phyloP scores from a whole-genome alignment of 2,888 invertebrate genomes.

The Ganaspis brasiliensis region DNA sequence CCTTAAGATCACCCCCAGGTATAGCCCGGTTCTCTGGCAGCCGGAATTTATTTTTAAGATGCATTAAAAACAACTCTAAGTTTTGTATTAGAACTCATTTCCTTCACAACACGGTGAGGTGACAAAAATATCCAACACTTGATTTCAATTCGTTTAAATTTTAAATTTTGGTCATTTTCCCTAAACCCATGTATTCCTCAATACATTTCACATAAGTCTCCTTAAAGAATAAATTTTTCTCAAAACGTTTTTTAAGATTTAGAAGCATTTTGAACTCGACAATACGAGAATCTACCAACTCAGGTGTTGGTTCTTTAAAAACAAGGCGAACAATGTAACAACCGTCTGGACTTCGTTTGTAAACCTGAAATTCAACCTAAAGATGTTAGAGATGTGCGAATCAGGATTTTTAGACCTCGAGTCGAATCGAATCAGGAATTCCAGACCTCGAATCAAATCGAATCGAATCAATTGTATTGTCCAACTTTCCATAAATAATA shows the following conservation, averaged over 20 bases:
- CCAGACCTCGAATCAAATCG: too few species aligned
- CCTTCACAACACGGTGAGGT: background rate
- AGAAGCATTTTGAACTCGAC: background rate
- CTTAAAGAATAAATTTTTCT: background rate
- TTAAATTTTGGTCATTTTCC: background rate
- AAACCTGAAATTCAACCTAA: too few species aligned
- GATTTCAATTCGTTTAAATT: background rate
- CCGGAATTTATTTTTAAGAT: constrained; percentile 54
- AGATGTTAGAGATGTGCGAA: too few species aligned
- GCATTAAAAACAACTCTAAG: constrained; percentile 70
- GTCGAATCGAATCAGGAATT: too few species aligned
- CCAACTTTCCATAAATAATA: too few species aligned
- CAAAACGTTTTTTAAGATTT: background rate
- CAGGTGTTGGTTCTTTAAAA: background rate
- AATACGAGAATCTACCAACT: constrained; percentile 4
- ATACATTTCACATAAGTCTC: background rate
- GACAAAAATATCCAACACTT: background rate
- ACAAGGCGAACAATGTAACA: background rate
- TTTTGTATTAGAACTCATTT: constrained; percentile 58
- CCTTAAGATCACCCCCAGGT: too few species aligned
- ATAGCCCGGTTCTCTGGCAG: too few species aligned
- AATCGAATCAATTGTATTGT: too few species aligned
- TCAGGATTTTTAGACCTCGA: too few species aligned
- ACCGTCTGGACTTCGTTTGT: background rate
- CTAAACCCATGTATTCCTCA: background rate